These are phyloP conservation scores for Bombus polaris DNA, from an alignment of 1,140 invertebrate genomes.

Conservation along the genomic window DNA sequence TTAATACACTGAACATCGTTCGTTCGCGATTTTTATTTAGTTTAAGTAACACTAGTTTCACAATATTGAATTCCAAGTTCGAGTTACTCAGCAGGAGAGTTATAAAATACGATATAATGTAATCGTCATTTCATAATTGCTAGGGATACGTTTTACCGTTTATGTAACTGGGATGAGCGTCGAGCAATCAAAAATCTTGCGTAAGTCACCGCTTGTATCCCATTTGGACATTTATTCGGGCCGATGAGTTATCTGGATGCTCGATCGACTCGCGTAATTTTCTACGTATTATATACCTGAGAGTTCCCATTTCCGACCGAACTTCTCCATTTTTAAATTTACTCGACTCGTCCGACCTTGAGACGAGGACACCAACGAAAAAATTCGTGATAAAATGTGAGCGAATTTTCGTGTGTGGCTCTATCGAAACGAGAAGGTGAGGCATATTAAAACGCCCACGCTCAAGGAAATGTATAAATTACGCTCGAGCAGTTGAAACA, in stretches of 20 bases:
- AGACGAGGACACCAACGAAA: neutral
- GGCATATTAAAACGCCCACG: neutral
- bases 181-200: slow-evolving; percentile 61
- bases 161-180: slow-evolving; percentile 55
- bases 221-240: slow-evolving; percentile 30
- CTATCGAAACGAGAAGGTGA: neutral
- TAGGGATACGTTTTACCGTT: slow-evolving; percentile 56
- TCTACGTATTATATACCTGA: slow-evolving; percentile 15
- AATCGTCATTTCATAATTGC: slow-evolving; percentile 53
- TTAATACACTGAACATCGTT: neutral
- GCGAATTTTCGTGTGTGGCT: neutral
- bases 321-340: neutral
- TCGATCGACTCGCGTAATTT: slow-evolving; percentile 28
- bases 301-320: neutral
- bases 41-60: slow-evolving; percentile 21
- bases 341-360: neutral
- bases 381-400: neutral
- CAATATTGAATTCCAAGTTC: slow-evolving; percentile 8
- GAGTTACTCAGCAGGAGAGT: slow-evolving; percentile 25
- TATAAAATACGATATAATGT: slow-evolving; percentile 32
- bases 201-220: slow-evolving; percentile 36
- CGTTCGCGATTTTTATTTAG: neutral
- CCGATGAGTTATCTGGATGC: slow-evolving; percentile 34
- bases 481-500: neutral
- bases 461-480: neutral